Evolutionary conservation across 1,140 invertebrate genomes (phyloP).

Genomic region (Apis dorsata): DNA sequence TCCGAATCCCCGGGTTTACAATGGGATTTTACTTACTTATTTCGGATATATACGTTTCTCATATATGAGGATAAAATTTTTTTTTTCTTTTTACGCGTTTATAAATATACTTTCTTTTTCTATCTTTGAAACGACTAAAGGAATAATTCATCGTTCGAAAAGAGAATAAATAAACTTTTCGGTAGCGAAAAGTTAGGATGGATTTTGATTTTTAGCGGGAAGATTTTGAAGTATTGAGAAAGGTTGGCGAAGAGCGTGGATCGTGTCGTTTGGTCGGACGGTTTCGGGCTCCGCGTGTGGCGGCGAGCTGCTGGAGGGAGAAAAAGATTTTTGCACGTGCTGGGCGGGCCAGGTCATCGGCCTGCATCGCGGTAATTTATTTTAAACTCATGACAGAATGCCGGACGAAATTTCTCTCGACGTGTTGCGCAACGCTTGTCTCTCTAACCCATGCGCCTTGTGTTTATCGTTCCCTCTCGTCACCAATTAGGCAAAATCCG

Average conservation of each 20-base stretch:
- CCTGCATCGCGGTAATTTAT: constrained; percentile 53
- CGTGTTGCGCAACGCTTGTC: constrained; percentile 32
- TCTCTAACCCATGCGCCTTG: neutral
- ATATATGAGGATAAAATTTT: too few species aligned
- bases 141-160: too few species aligned
- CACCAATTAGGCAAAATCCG: constrained; percentile 31
- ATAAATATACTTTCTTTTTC: too few species aligned
- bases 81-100: too few species aligned
- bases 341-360: constrained; percentile 49
- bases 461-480: constrained; percentile 13
- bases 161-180: too few species aligned
- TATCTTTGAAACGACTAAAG: too few species aligned
- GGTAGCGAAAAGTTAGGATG: too few species aligned
- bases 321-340: constrained; percentile 50
- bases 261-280: neutral
- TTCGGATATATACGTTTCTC: too few species aligned
- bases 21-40: neutral
- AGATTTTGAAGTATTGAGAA: too few species aligned
- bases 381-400: constrained; percentile 46
- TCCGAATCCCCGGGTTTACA: too few species aligned
- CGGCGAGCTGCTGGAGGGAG: constrained; percentile 25
- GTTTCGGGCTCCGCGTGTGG: constrained; percentile 38
- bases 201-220: too few species aligned
- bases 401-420: constrained; percentile 38
- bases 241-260: neutral